These are phyloP conservation scores for Gerris lacustris DNA, from an alignment of 2,888 invertebrate species.

Conservation along the genomic window DNA sequence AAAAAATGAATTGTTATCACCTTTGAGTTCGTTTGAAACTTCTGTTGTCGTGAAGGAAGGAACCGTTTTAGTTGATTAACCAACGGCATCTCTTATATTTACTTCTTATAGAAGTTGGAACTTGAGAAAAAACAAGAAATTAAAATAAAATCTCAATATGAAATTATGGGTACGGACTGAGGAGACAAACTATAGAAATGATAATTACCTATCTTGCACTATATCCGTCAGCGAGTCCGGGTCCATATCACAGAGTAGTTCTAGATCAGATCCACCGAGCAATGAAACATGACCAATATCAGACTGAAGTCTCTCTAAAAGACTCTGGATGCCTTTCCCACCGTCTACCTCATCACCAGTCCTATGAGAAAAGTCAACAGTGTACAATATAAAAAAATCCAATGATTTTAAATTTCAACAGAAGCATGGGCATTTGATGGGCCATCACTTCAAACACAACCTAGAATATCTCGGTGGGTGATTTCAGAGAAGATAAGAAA, in stretches of 20 bases:
- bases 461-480: neutral
- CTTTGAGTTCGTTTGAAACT: too few relatives aligned
- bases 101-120: too few relatives aligned
- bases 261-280: constrained; percentile 70
- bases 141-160: neutral
- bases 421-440: neutral
- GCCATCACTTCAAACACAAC: neutral
- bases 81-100: too few relatives aligned
- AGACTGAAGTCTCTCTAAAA: constrained; percentile 62
- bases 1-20: too few relatives aligned
- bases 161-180: neutral
- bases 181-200: too few relatives aligned
- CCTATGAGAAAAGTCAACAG: constrained; percentile 7
- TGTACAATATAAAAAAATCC: neutral
- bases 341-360: constrained; percentile 41
- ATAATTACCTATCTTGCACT: constrained; percentile 48
- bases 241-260: constrained; percentile 77
- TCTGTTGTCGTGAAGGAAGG: too few relatives aligned
- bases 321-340: constrained; percentile 45
- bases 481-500: too few relatives aligned
- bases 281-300: constrained; percentile 75
- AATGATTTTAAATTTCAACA: neutral
- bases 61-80: too few relatives aligned
- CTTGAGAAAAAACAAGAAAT: too few relatives aligned
- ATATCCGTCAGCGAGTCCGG: constrained; percentile 76